A percentile compares a stretch with the other conserved stretches of the same genome.
Conservation (phyloP, 2,888 invertebrate species). For the Diachrysia chrysitis region DNA sequence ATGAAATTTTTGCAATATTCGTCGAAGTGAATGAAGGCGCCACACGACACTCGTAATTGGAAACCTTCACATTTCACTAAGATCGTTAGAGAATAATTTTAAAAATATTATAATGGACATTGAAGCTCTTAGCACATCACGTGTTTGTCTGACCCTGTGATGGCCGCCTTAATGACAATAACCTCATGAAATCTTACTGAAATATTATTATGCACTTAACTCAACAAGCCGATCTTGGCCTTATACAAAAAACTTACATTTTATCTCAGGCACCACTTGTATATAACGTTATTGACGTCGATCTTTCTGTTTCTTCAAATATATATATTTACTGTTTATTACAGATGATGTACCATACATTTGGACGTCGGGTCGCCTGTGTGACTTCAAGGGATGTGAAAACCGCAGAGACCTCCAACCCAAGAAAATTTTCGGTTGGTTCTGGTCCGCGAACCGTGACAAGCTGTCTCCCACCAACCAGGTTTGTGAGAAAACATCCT, state of each 20-base stretch:
- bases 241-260: not conserved
- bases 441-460: conserved; percentile 97
- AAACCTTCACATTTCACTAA: conserved; percentile 57
- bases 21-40: conserved; percentile 39
- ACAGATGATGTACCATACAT: conserved; percentile 96
- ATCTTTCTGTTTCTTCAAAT: not conserved
- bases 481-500: conserved; percentile 65
- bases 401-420: conserved; percentile 95
- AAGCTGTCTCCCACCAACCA: conserved; percentile 95
- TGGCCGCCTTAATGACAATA: conserved; percentile 21
- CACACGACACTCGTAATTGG: conserved; percentile 42
- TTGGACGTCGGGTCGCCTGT: conserved; percentile 97
- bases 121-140: conserved; percentile 41
- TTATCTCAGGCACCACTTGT: no score
- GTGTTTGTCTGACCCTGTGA: conserved; percentile 37
- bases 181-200: conserved; percentile 1
- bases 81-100: conserved; percentile 33
- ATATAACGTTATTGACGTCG: no score
- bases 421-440: conserved; percentile 96
- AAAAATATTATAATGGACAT: conserved; percentile 51
- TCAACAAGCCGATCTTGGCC: not conserved
- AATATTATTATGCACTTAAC: not conserved
- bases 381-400: conserved; percentile 98
- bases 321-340: conserved; percentile 46
- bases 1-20: conserved; percentile 39